Base-by-base conservation (phyloP, 2,888 invertebrate species). In the Asteroscopus sphinx region DNA sequence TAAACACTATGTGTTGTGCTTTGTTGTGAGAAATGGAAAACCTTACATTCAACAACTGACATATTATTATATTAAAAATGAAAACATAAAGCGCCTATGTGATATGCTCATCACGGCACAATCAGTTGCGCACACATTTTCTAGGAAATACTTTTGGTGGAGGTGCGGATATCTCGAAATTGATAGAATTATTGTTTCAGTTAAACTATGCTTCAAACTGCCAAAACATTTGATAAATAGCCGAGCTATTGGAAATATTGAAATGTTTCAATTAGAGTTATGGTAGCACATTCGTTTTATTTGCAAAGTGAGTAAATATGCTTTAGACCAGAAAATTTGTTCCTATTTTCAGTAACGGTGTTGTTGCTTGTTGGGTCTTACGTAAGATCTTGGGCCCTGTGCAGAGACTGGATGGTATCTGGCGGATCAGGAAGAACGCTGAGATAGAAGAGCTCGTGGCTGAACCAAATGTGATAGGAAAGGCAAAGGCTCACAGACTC, bases 1-100 rank as follows among this genome's bases (percentile, higher is more conserved):
- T 77, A 72, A 81, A 81, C 77, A 76, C 73, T 75, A 82, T 80
- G 80, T 77, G 68, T 83, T 87, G 84, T 89, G 86, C 81, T 80
- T 80, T 77, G 68, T 83, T 87, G 84, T 89, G 86, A 82, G 85
- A 88, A 89, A 83, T 81, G 75, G 76, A 76, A 78, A 78, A 67
- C 55, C 63, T 68, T 69, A 66, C 65, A 64, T 64, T 70, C 47
- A 68, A 72, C 59, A 39, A 61, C 68, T 69, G 52, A 56, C 63
- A 64, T 55, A 51, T 63, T 64, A 58, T 70, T 65, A 59, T 63
- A 58, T 57, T n/a, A n/a, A 62, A 57, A 35, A 30, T 62, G 26
- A 44, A 62, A 45, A 54, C 11, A 49, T 35, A n/a, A n/a, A 58
- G 45, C n/a, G 36, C 9, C 13, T 39, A 21, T n/a, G 15, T 55